These are phyloP conservation scores for Rhincodon typus DNA, from an alignment of 2,797 vertebrate species.

Conservation along the genomic window DNA sequence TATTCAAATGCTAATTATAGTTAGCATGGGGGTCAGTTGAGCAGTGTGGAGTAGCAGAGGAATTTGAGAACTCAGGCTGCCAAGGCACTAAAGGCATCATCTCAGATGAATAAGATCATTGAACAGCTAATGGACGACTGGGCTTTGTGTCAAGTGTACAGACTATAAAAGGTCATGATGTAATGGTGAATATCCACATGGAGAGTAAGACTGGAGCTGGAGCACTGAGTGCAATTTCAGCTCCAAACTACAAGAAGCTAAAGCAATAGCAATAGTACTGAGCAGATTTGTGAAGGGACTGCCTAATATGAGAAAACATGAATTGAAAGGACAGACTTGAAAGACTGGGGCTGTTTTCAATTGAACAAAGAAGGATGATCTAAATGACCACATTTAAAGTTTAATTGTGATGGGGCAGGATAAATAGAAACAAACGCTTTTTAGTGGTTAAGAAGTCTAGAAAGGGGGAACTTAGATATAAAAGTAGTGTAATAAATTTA, in stretches of 20 bases:
- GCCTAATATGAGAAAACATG: background rate
- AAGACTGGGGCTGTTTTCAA: background rate
- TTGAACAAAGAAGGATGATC: background rate
- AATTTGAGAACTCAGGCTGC: background rate
- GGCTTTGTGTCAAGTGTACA: background rate
- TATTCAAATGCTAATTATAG: background rate
- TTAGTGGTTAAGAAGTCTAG: background rate
- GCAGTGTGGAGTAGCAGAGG: background rate
- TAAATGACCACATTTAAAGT: background rate
- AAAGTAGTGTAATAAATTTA: background rate
- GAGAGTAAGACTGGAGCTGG: background rate
- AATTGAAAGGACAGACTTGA: background rate
- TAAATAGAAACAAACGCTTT: background rate
- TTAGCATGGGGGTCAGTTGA: background rate
- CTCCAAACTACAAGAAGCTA: background rate
- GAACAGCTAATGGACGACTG: background rate
- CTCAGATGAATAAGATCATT: background rate
- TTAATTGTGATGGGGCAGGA: background rate
- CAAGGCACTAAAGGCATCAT: background rate
- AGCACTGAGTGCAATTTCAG: background rate
- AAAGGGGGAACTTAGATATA: background rate
- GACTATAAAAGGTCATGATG: background rate
- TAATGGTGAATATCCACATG: background rate
- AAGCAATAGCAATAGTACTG: background rate
- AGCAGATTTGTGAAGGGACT: background rate